Evolutionary conservation across 2,888 invertebrate genomes (phyloP).

Genomic region (Spilarctia lutea): DNA sequence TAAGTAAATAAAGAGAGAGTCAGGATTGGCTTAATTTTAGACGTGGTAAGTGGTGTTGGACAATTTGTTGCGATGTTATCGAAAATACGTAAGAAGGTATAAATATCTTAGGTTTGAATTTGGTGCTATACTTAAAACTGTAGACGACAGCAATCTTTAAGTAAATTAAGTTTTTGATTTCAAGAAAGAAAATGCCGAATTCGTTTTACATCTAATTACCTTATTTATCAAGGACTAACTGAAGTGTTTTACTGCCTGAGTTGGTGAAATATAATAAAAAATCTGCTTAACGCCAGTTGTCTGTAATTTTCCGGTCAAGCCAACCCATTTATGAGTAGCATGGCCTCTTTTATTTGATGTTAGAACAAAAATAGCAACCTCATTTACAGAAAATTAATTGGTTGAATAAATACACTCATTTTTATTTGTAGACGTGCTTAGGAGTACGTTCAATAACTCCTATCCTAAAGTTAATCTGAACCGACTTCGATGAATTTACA

Average conservation of each 20-base stretch:
- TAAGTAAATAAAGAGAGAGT: constrained; percentile 43
- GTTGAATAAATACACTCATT: neutral
- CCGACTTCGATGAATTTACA: constrained; percentile 81
- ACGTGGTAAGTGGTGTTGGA: constrained; percentile 12
- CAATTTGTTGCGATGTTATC: constrained; percentile 10
- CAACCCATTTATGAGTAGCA: too few relatives aligned
- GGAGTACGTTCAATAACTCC: constrained; percentile 63
- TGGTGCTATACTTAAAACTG: too few relatives aligned
- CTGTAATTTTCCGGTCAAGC: too few relatives aligned
- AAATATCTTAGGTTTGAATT: too few relatives aligned
- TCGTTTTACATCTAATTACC: too few relatives aligned
- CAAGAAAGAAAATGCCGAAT: too few relatives aligned
- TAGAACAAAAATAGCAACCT: neutral
- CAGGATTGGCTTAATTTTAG: constrained; percentile 45
- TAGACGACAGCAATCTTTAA: too few relatives aligned
- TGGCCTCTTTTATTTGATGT: neutral
- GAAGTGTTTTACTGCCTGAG: too few relatives aligned
- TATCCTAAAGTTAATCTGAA: constrained; percentile 74
- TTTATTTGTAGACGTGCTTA: constrained; percentile 15
- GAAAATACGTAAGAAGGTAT: neutral
- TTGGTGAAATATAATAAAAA: too few relatives aligned
- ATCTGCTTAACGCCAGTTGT: too few relatives aligned
- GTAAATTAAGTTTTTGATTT: too few relatives aligned
- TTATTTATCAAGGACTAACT: too few relatives aligned
- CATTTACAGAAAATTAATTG: neutral